Conservation (phyloP, 2,797 vertebrate species). For the Eurystomus glaucurus region DNA sequence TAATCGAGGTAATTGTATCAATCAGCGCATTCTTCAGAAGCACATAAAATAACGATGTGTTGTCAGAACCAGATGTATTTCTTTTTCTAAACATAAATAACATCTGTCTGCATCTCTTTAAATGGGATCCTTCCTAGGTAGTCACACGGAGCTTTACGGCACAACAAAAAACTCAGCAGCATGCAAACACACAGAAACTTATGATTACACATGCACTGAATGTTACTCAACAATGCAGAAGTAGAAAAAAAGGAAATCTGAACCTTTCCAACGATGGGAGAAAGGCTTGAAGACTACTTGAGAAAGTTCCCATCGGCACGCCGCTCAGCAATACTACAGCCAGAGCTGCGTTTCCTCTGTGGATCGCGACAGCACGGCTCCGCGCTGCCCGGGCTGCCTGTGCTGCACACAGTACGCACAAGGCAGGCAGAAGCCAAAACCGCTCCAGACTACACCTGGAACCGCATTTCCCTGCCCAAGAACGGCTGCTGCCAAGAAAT, state of each 20-base stretch:
- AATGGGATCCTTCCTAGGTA: background rate
- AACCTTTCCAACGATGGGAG: background rate
- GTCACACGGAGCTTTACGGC: background rate
- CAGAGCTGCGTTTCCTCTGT: background rate
- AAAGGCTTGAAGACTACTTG: background rate
- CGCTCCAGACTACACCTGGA: constrained; percentile 20
- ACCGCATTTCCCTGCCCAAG: background rate
- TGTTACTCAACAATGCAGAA: background rate
- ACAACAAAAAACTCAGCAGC: background rate
- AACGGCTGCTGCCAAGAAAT: background rate
- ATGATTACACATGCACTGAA: background rate
- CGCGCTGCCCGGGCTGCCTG: background rate
- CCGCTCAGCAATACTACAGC: background rate
- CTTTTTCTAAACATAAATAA: background rate
- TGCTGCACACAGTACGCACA: background rate
- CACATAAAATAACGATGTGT: background rate
- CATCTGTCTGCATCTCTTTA: background rate
- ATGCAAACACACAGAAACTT: background rate
- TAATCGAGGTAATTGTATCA: background rate
- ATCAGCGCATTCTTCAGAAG: background rate
- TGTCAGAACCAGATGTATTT: background rate
- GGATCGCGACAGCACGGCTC: background rate
- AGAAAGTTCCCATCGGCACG: background rate
- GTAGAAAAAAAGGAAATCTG: background rate
- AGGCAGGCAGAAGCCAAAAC: background rate